Percentiles rank a stretch among this genome's conserved stretches.
Evolutionary conservation across 2,888 invertebrate genomes (phyloP).

Genomic region (Phrixothrix hirtus): DNA sequence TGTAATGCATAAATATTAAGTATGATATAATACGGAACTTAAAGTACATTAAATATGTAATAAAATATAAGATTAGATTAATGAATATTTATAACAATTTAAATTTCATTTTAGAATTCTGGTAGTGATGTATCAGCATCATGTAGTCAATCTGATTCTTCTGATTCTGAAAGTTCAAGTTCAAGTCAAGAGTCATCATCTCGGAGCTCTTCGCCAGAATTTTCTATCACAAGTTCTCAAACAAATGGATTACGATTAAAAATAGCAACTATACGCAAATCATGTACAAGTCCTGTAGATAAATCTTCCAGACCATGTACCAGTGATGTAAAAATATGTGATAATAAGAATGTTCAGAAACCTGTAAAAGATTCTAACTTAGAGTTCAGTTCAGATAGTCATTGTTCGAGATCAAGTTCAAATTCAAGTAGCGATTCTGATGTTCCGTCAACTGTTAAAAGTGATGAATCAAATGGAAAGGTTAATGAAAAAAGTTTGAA

Average conservation of each 20-base stretch:
- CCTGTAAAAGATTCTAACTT: constrained; percentile 53
- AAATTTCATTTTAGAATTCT: constrained; percentile 54
- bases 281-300: constrained; percentile 52
- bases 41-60: no score
- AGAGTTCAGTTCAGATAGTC: constrained; percentile 58
- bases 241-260: constrained; percentile 65
- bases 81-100: no score
- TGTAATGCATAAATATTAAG: no score
- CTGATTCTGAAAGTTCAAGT: constrained; percentile 54
- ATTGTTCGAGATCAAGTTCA: constrained; percentile 54
- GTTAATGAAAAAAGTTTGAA: constrained; percentile 16
- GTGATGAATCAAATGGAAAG: constrained; percentile 12
- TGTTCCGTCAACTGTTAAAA: constrained; percentile 36
- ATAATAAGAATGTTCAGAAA: constrained; percentile 26
- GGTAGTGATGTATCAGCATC: constrained; percentile 56
- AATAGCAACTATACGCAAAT: constrained; percentile 63
- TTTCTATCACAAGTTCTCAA: constrained; percentile 64
- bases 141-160: constrained; percentile 54
- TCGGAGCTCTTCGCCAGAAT: constrained; percentile 57
- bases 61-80: no score
- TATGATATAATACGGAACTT: no score
- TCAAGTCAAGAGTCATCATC: constrained; percentile 53
- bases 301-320: constrained; percentile 23
- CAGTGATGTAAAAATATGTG: constrained; percentile 22
- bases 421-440: constrained; percentile 60